Evolutionary conservation across 2,113 vertebrate genomes (phyloP), one percentile per base, ranked within the genome.

Genomic region (Vulpes ferrilata): DNA sequence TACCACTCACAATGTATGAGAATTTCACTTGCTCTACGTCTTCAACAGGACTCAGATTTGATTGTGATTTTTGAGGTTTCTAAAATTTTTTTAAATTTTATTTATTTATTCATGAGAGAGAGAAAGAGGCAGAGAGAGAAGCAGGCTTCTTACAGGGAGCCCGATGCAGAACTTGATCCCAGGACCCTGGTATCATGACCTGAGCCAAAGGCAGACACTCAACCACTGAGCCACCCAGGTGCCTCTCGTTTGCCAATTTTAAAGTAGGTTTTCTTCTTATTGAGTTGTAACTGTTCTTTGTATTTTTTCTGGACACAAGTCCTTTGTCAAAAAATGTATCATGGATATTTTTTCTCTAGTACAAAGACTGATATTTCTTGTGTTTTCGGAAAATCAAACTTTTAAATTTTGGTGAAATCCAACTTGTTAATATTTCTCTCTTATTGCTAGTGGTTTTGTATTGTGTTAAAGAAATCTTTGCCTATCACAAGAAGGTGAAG

Each of bases 351-450:
- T 89, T 65, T 73, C 59, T 17, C 85, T 81, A 4, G 3, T 81
- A 25, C 35, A 22, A 8, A 19, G 17, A 20, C 30, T 82, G 23
- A 51, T 7, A 8, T 88, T 95, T 88, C n/a, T 57, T 67, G 11
- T 82, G 25, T 82, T 35, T 87, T 27, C 82, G 74, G 10, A 65
- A 65, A 80, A 88, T 35, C 11, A 62, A 13, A 60, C 25, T 62
- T 93, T 60, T 95, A 19, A 64, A 88, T 76, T 88, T 64, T 62
- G 53, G 57, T 27, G 12, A 88, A 96, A 79, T 83, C 20, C 23
- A 59, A 8, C n/a, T 84, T 30, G 9, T 76, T 1, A 71, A 25
- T 92, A 64, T 78, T 71, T 97, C 93, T 76, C 55, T 62, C 3
- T 94, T 84, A 38, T 60, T 59, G 27, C 60, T 85, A 71, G 30